Percentiles rank a stretch among this genome's conserved stretches.
Conservation (phyloP, 2,797 vertebrate genomes). For the Xiphorhynchus erythropygius region DNA sequence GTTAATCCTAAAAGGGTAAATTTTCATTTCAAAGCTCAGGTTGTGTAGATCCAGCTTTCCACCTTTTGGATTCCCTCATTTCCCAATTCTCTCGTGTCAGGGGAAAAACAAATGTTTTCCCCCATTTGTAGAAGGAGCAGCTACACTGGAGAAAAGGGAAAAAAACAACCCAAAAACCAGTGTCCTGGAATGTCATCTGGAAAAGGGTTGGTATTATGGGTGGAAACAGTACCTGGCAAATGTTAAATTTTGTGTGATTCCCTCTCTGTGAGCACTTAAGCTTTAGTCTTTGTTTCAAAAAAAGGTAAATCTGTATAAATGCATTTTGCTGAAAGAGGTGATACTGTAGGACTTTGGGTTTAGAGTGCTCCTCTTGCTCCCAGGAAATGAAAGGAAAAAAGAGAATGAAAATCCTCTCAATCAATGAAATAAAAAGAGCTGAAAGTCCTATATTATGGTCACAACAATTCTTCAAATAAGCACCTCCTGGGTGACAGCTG, state of each 20-base stretch:
- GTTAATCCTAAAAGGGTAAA: not conserved
- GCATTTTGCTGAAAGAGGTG: not conserved
- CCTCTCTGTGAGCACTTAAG: not conserved
- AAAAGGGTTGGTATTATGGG: not conserved
- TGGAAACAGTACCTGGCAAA: not conserved
- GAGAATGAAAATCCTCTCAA: not conserved
- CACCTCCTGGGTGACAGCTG: not conserved
- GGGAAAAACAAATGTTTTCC: not conserved
- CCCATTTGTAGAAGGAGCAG: not conserved
- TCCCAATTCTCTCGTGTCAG: not conserved
- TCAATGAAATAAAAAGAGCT: conserved; percentile 18
- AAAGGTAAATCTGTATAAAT: not conserved
- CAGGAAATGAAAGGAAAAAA: not conserved
- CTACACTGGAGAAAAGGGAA: not conserved
- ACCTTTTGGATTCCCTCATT: not conserved
- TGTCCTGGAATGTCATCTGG: not conserved
- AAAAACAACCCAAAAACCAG: not conserved
- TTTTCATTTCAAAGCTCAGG: not conserved
- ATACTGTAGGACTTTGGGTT: not conserved
- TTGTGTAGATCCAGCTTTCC: not conserved
- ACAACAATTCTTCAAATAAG: not conserved
- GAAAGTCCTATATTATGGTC: not conserved
- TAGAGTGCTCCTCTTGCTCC: not conserved
- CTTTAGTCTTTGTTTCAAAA: not conserved
- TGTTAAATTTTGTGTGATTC: not conserved